A percentile compares a stretch with the other conserved stretches of the same genome.
phyloP scores from a whole-genome alignment of 2,113 vertebrate species.

The Perognathus longimembris region DNA sequence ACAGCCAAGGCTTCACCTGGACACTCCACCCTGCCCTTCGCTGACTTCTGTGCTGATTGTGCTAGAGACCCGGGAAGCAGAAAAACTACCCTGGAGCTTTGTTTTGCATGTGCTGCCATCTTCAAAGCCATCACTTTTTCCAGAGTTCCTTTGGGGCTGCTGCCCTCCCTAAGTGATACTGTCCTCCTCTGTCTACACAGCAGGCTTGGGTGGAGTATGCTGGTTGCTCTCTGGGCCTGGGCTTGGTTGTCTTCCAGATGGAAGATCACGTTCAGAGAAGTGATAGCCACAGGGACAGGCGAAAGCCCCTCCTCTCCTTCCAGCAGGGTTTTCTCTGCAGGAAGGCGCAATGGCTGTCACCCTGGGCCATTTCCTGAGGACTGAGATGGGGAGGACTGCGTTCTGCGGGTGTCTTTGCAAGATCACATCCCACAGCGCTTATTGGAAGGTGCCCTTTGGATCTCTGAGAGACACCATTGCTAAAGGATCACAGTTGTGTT shows the following conservation, averaged over 20 bases:
- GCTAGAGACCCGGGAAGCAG: background rate
- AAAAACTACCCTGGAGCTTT: too few species aligned
- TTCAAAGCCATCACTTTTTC: background rate
- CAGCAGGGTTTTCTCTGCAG: background rate
- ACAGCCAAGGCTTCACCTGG: rapidly evolving
- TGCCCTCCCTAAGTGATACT: background rate
- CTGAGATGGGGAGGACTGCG: background rate
- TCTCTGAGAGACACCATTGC: constrained; percentile 5
- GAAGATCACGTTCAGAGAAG: background rate
- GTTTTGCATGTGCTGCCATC: too few species aligned
- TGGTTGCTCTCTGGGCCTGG: background rate
- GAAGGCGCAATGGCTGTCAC: background rate
- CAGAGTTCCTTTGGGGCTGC: background rate
- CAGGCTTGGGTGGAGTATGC: rapidly evolving
- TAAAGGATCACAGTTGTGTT: constrained; percentile 63
- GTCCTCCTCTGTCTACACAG: background rate
- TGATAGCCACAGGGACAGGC: background rate
- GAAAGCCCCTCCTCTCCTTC: background rate
- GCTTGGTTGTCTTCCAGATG: background rate
- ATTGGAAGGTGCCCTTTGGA: background rate
- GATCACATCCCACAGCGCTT: background rate
- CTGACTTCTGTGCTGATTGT: background rate
- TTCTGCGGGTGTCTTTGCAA: background rate
- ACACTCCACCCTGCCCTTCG: too few species aligned
- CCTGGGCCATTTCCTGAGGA: background rate